These are phyloP conservation scores for Aphidius gifuensis DNA, from an alignment of 1,140 invertebrate genomes.

Conservation along the genomic window DNA sequence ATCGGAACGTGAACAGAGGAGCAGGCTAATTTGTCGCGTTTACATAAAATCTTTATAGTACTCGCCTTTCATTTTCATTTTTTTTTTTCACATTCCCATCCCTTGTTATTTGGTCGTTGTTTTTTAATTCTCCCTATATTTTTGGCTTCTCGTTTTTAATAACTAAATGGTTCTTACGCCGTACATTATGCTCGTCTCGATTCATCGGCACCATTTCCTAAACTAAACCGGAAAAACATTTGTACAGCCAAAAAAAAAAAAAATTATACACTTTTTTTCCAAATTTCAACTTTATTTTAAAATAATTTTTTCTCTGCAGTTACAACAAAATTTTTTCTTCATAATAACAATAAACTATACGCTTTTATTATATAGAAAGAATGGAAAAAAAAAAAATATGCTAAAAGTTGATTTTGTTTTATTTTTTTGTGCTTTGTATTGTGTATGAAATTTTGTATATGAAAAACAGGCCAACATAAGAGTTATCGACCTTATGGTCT, in stretches of 20 bases:
- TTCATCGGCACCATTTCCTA: conserved; percentile 11
- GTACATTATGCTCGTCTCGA: conserved; percentile 25
- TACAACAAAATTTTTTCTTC: too few species aligned
- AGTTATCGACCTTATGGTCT: too few species aligned
- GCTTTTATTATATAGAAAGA: too few species aligned
- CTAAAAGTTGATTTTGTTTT: background rate
- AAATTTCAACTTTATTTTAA: too few species aligned
- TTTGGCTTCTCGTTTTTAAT: conserved; percentile 44
- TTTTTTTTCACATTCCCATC: conserved; percentile 26
- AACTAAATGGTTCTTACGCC: conserved; percentile 52
- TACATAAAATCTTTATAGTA: conserved; percentile 26
- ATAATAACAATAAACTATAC: too few species aligned
- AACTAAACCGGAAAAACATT: conserved; percentile 4
- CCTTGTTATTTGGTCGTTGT: background rate
- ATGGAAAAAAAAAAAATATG: too few species aligned
- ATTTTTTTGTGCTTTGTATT: background rate
- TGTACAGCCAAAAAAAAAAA: too few species aligned
- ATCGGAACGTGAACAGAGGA: conserved; percentile 44
- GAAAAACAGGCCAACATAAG: too few species aligned
- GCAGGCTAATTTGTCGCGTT: conserved; percentile 48
- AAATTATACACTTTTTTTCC: too few species aligned
- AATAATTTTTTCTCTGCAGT: too few species aligned
- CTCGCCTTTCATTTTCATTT: conserved; percentile 22
- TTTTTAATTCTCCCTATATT: conserved; percentile 17
- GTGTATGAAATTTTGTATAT: too few species aligned